Conservation (phyloP, 2,113 vertebrate species). For the Desmodus rotundus region DNA sequence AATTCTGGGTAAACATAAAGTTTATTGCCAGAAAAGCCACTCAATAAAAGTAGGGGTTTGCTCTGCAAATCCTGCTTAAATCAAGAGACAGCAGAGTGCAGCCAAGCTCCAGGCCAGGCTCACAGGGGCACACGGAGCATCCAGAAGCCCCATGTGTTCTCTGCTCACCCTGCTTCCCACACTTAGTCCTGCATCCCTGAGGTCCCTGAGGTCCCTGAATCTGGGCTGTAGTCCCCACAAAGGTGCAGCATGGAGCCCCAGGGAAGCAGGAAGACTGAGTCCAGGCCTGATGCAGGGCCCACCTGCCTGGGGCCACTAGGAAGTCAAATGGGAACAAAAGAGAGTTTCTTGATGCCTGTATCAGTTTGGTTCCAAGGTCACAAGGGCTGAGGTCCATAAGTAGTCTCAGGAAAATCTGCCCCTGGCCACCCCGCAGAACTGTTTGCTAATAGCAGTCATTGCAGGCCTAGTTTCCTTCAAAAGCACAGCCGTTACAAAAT, state of each 20-base stretch:
- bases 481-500: not conserved
- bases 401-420: not conserved
- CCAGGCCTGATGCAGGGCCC: not conserved
- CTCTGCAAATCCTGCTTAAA: constrained; percentile 72
- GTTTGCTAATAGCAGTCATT: not conserved
- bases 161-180: not conserved
- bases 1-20: constrained; percentile 55
- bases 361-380: not conserved
- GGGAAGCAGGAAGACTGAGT: not conserved
- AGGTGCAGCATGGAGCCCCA: not conserved
- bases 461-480: not conserved
- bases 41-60: constrained; percentile 74
- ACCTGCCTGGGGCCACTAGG: not conserved
- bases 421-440: not conserved
- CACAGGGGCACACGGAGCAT: rapidly evolving
- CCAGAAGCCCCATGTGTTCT: rapidly evolving
- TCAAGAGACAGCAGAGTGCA: constrained; percentile 42
- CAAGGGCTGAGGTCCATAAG: not conserved
- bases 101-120: constrained; percentile 3
- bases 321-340: not conserved
- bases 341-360: not conserved
- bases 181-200: rapidly evolving
- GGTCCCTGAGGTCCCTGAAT: not conserved
- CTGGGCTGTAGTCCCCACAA: rapidly evolving
- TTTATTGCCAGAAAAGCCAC: constrained; percentile 65